Evolutionary conservation across 2,888 invertebrate species (phyloP).

Genomic region (Cephus nigrinus): DNA sequence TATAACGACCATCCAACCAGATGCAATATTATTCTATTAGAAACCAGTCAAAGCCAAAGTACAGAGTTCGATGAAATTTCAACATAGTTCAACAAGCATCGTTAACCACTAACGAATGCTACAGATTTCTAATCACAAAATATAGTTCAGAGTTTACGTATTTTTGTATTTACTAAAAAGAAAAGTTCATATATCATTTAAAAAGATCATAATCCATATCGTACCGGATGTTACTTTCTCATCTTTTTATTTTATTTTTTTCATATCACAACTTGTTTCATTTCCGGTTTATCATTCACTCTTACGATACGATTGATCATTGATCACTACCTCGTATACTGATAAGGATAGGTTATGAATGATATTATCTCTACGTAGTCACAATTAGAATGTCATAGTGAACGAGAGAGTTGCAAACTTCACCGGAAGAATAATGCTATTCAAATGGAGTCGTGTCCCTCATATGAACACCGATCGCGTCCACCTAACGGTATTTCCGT

Average conservation of each 20-base stretch:
- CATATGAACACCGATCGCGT: slow-evolving; percentile 7
- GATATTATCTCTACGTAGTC: slow-evolving; percentile 10
- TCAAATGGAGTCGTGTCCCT: slow-evolving; percentile 11
- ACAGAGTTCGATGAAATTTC: background rate
- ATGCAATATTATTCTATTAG: background rate
- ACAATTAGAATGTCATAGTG: slow-evolving; percentile 2
- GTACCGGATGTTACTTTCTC: background rate
- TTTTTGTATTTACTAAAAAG: background rate
- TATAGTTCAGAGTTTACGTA: background rate
- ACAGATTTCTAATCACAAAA: background rate
- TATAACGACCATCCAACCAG: background rate
- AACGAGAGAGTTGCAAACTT: slow-evolving; percentile 10
- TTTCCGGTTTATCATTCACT: background rate
- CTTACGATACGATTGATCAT: background rate
- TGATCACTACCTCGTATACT: slow-evolving; percentile 11
- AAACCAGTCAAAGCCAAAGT: background rate
- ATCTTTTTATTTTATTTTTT: background rate
- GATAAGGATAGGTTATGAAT: slow-evolving; percentile 26
- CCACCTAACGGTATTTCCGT: background rate
- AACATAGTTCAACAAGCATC: background rate
- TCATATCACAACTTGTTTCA: background rate
- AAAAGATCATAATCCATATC: background rate
- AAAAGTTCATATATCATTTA: too few species aligned
- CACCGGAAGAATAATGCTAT: slow-evolving; percentile 20
- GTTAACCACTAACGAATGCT: background rate